These are phyloP conservation scores for Drosophila helvetica DNA, from an alignment of 2,888 invertebrate species.

Conservation along the genomic window DNA sequence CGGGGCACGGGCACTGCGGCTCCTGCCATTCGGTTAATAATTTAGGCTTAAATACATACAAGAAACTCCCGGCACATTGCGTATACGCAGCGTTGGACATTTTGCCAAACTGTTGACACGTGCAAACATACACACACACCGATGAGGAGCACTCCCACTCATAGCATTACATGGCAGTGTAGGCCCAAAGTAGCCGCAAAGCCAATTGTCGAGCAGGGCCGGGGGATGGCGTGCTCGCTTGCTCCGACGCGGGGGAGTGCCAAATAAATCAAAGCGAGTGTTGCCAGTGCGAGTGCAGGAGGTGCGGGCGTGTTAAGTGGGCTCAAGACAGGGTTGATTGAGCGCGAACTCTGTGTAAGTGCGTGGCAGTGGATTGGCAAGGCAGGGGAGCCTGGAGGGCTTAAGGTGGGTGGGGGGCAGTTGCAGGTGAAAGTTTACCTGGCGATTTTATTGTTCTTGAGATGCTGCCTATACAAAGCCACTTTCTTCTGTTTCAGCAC, in stretches of 20 bases:
- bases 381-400: neutral
- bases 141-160: neutral
- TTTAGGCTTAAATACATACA: slow-evolving; percentile 73
- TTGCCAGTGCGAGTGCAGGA: slow-evolving; percentile 39
- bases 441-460: neutral
- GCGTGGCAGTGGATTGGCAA: slow-evolving; percentile 1
- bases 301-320: slow-evolving; percentile 74
- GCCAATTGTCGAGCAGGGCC: slow-evolving; percentile 67
- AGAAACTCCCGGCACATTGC: slow-evolving; percentile 50
- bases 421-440: slow-evolving; percentile 21
- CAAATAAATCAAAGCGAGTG: slow-evolving; percentile 69
- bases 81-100: slow-evolving; percentile 67
- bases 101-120: slow-evolving; percentile 66
- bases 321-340: slow-evolving; percentile 75
- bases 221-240: too few relatives aligned
- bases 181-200: slow-evolving; percentile 68
- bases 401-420: too few relatives aligned
- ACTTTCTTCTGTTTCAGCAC: too few relatives aligned
- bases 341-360: slow-evolving; percentile 60
- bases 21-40: slow-evolving; percentile 66
- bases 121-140: slow-evolving; percentile 30
- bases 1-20: slow-evolving; percentile 44
- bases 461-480: too few relatives aligned
- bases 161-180: slow-evolving; percentile 1
- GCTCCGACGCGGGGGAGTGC: slow-evolving; percentile 35